Percentiles rank a stretch among this genome's conserved stretches.
These are phyloP conservation scores for Manis crassicaudata DNA, from an alignment of 2,797 vertebrate genomes.

Conservation along the genomic window DNA sequence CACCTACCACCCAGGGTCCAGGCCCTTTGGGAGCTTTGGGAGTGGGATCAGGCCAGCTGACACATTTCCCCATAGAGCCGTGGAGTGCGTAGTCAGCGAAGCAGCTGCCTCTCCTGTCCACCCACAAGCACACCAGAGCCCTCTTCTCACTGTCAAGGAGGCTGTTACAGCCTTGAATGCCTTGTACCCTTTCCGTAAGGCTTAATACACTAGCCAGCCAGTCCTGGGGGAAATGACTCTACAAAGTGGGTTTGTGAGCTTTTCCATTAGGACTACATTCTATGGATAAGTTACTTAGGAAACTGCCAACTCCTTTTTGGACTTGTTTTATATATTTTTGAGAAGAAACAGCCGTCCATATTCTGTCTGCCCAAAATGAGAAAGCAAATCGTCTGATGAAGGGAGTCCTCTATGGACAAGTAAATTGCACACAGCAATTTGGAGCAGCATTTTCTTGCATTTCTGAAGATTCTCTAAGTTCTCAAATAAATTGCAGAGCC, in stretches of 20 bases:
- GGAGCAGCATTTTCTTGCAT: constrained; percentile 39
- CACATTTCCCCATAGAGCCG: rapidly evolving
- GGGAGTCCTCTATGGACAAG: constrained; percentile 24
- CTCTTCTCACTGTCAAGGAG: neutral
- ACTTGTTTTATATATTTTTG: constrained; percentile 48
- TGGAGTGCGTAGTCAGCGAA: neutral
- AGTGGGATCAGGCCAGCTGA: neutral
- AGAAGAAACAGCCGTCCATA: constrained; percentile 40
- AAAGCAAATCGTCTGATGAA: constrained; percentile 13
- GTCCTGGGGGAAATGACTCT: neutral
- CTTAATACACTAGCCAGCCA: neutral
- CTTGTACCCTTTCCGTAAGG: neutral
- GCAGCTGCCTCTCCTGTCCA: neutral
- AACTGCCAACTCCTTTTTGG: constrained; percentile 16
- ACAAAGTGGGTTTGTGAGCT: neutral
- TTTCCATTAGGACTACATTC: constrained; percentile 41
- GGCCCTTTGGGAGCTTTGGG: neutral
- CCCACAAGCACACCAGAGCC: neutral
- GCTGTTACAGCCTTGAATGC: neutral
- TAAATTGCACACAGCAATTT: constrained; percentile 69
- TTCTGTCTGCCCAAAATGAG: constrained; percentile 40
- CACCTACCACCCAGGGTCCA: neutral
- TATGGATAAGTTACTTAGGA: constrained; percentile 11
- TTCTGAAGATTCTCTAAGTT: constrained; percentile 58
- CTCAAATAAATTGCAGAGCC: constrained; percentile 65